A percentile compares a stretch with the other conserved stretches of the same genome.
Conservation (phyloP, 2,888 invertebrate genomes). For the Callyntrura guangdongensis region DNA sequence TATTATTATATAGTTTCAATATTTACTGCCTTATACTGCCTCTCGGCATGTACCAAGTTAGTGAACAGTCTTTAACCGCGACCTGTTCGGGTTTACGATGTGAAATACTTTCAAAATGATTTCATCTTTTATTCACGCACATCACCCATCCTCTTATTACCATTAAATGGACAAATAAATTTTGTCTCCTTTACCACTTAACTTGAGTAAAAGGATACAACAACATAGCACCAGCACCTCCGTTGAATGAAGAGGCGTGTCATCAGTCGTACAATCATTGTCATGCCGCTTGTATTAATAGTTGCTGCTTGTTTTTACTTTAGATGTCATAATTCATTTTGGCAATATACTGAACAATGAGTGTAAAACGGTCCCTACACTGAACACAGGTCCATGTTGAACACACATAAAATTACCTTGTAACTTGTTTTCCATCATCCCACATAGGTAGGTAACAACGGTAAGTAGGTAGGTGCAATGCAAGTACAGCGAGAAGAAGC, state of each 20-base stretch:
- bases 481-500: too few species aligned
- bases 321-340: slow-evolving; percentile 60
- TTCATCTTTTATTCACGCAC: slow-evolving; percentile 35
- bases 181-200: slow-evolving; percentile 10
- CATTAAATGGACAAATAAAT: slow-evolving; percentile 62
- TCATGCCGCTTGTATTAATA: slow-evolving; percentile 64
- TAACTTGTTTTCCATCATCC: not conserved
- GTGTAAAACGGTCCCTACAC: not conserved
- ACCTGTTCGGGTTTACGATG: not conserved
- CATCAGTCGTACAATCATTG: slow-evolving; percentile 2
- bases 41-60: too few species aligned
- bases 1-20: slow-evolving; percentile 7
- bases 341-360: slow-evolving; percentile 7
- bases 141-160: slow-evolving; percentile 16
- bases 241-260: slow-evolving; percentile 54
- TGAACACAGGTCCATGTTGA: not conserved
- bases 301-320: slow-evolving; percentile 63
- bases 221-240: not conserved
- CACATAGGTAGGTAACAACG: not conserved
- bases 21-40: not conserved
- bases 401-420: not conserved
- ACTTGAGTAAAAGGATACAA: slow-evolving; percentile 20
- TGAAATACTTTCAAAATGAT: slow-evolving; percentile 25
- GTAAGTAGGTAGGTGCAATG: too few species aligned
- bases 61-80: too few species aligned